Conservation (phyloP, 2,797 vertebrate species). For the Streptopelia turtur region DNA sequence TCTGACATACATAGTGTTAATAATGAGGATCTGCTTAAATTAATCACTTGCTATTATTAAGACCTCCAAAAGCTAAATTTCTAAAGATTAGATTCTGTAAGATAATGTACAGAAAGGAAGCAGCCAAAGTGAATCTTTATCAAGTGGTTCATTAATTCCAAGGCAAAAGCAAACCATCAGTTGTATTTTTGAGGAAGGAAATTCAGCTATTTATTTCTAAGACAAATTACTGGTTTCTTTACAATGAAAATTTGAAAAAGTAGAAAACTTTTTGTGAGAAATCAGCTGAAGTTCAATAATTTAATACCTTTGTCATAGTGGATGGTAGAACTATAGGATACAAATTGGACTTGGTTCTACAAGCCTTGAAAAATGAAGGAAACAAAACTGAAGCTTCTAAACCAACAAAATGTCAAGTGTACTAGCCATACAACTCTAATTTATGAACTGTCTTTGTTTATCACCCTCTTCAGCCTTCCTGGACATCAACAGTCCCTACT, state of each 20-base stretch:
- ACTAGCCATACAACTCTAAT: background rate
- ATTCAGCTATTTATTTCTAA: background rate
- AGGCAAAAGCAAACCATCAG: background rate
- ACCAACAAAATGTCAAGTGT: background rate
- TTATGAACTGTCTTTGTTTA: background rate
- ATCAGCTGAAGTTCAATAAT: background rate
- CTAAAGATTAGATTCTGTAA: conserved; percentile 45
- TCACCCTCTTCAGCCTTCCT: background rate
- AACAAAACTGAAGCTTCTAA: background rate
- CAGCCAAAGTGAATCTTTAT: background rate
- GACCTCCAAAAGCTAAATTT: conserved; percentile 54
- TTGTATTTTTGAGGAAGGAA: background rate
- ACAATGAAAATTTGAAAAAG: background rate
- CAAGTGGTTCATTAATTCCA: conserved; percentile 27
- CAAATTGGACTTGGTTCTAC: background rate
- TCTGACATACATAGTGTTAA: conserved; percentile 56
- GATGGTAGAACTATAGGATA: background rate
- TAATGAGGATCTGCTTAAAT: conserved; percentile 65
- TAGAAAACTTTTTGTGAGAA: background rate
- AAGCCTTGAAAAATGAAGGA: background rate
- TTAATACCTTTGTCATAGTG: background rate
- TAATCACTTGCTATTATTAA: conserved; percentile 57
- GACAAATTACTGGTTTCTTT: background rate
- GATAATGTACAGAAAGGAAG: conserved; percentile 31
- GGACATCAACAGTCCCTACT: background rate